A percentile compares a stretch with the other conserved stretches of the same genome.
Conservation (phyloP, 2,797 vertebrate species). For the Tenualosa thibaudeaui region DNA sequence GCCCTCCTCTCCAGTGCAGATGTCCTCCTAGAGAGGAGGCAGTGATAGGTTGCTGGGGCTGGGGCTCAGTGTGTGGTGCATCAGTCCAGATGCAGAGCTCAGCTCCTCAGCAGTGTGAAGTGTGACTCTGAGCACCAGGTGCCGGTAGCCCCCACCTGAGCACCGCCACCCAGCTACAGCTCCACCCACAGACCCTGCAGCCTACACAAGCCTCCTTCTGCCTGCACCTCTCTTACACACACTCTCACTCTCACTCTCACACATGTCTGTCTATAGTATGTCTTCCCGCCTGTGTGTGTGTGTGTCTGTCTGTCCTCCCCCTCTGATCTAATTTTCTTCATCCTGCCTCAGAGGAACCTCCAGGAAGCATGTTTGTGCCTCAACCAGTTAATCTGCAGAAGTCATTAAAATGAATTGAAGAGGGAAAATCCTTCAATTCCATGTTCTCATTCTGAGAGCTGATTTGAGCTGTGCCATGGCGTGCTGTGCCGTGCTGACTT, state of each 20-base stretch:
- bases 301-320: neutral
- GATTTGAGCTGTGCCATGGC: neutral
- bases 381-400: neutral
- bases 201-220: neutral
- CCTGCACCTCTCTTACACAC: too few species aligned
- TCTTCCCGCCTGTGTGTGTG: neutral
- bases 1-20: neutral
- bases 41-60: neutral
- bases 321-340: slow-evolving; percentile 4
- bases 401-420: neutral
- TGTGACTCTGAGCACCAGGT: neutral
- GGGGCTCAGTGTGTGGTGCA: neutral
- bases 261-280: neutral
- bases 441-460: neutral
- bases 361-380: neutral
- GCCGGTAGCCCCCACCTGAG: neutral
- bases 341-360: neutral
- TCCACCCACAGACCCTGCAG: neutral
- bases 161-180: neutral
- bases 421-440: neutral
- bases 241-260: neutral
- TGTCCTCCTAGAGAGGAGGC: too few species aligned
- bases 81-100: neutral
- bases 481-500: neutral
- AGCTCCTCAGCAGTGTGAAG: neutral